Percentiles rank a stretch among this genome's conserved stretches.
phyloP scores from a whole-genome alignment of 2,888 invertebrate genomes.

The Leptothorax acervorum region DNA sequence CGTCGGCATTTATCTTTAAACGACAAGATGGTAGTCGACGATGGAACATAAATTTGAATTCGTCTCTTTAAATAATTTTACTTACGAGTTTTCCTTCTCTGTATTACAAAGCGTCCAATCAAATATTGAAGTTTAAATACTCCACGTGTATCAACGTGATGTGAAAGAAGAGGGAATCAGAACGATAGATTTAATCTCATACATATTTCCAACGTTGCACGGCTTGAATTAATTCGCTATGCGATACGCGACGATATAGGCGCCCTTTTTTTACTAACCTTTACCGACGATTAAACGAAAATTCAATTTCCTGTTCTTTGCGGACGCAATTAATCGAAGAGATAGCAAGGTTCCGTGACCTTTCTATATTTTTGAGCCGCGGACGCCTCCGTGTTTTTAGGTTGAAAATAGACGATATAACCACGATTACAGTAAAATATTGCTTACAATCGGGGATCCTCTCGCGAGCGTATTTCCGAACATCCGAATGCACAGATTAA shows the following conservation, averaged over 20 bases:
- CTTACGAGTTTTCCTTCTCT: not conserved
- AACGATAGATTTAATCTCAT: slow-evolving; percentile 29
- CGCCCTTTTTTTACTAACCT: slow-evolving; percentile 11
- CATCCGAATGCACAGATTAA: slow-evolving; percentile 44
- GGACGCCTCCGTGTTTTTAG: not conserved
- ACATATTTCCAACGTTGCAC: slow-evolving; percentile 12
- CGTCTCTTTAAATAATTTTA: not conserved
- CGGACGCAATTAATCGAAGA: slow-evolving; percentile 39
- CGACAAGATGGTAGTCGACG: not conserved
- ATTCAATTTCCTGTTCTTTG: slow-evolving; percentile 47
- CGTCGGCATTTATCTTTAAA: not conserved
- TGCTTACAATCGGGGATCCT: slow-evolving; percentile 40
- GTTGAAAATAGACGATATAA: slow-evolving; percentile 29
- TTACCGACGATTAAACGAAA: slow-evolving; percentile 25
- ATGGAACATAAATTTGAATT: not conserved
- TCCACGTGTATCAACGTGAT: not conserved
- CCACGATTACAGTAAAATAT: slow-evolving; percentile 51
- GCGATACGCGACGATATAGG: slow-evolving; percentile 15
- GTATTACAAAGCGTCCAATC: not conserved
- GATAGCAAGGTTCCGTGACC: slow-evolving; percentile 32
- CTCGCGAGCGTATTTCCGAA: slow-evolving; percentile 48
- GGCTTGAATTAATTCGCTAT: slow-evolving; percentile 19
- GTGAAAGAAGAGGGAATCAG: slow-evolving; percentile 20
- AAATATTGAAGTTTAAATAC: slow-evolving; percentile 18
- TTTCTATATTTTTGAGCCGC: slow-evolving; percentile 33